Conservation (phyloP, 2,113 vertebrate genomes). For the Mormyrus lacerda region DNA sequence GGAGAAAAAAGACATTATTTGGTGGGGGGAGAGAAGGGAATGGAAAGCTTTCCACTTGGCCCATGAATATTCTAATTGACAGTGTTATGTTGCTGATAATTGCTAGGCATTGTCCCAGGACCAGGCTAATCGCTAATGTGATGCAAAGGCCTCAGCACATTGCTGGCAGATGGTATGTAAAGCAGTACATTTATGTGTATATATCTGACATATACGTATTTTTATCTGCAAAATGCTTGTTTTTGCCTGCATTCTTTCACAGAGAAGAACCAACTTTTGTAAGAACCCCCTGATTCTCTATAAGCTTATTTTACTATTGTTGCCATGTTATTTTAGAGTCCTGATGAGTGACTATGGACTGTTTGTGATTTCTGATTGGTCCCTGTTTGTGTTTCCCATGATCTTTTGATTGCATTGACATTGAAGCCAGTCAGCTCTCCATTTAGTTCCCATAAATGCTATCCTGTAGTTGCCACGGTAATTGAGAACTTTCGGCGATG, state of each 20-base stretch:
- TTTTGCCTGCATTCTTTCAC: neutral
- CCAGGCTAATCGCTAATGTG: conserved; percentile 51
- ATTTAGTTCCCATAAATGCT: neutral
- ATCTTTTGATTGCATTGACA: neutral
- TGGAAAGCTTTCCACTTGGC: conserved; percentile 37
- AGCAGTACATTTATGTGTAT: conserved; percentile 4
- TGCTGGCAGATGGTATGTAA: conserved; percentile 27
- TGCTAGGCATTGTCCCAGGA: conserved; percentile 53
- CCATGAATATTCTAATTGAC: conserved; percentile 68
- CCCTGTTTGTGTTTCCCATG: neutral
- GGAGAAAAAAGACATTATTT: conserved; percentile 25
- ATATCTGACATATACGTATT: neutral
- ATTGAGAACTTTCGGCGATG: neutral
- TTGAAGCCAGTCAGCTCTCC: neutral
- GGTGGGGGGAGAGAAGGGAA: conserved; percentile 27
- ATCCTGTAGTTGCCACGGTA: neutral
- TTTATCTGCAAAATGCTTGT: neutral
- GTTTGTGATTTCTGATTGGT: neutral
- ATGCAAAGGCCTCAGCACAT: conserved; percentile 44
- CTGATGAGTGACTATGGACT: neutral
- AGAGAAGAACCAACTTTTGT: neutral
- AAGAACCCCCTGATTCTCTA: neutral
- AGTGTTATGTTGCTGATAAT: conserved; percentile 60
- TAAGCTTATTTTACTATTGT: neutral
- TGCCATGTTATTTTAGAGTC: neutral